A percentile compares a stretch with the other conserved stretches of the same genome.
Evolutionary conservation across 2,797 vertebrate species (phyloP).

Genomic region (Artibeus lituratus): DNA sequence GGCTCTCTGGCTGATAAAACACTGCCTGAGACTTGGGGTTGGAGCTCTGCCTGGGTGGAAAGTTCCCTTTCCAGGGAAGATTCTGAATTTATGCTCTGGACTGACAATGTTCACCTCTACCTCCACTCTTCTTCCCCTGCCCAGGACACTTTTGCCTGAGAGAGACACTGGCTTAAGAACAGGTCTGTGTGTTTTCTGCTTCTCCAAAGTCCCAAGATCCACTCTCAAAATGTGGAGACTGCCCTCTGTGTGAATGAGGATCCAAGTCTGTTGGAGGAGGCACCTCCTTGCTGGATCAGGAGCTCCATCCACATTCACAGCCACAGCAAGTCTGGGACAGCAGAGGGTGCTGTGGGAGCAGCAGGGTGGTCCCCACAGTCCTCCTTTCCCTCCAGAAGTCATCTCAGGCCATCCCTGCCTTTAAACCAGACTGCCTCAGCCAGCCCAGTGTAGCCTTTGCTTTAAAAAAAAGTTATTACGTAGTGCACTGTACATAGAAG

Average conservation of each 20-base stretch:
- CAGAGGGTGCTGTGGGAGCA: background rate
- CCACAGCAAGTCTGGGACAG: background rate
- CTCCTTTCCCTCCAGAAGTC: background rate
- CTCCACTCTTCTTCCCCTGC: accelerated
- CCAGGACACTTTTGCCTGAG: background rate
- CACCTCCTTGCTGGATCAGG: background rate
- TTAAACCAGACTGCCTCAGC: background rate
- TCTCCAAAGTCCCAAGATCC: background rate
- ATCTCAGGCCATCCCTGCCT: background rate
- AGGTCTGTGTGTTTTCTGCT: background rate
- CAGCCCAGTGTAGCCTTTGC: background rate
- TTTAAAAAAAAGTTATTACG: background rate
- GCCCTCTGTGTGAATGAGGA: background rate
- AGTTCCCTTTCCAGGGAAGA: background rate
- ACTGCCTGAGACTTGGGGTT: background rate
- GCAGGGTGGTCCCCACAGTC: accelerated
- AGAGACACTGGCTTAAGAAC: background rate
- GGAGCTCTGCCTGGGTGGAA: background rate
- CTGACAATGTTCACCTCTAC: too few relatives aligned
- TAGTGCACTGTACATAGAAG: background rate
- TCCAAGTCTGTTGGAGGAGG: background rate
- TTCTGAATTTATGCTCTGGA: background rate
- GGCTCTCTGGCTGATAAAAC: background rate
- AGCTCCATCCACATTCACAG: background rate
- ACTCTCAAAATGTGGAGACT: background rate